Percentiles rank a stretch among this genome's conserved stretches.
phyloP scores from a whole-genome alignment of 2,888 invertebrate species.

The Drosophila dives region DNA sequence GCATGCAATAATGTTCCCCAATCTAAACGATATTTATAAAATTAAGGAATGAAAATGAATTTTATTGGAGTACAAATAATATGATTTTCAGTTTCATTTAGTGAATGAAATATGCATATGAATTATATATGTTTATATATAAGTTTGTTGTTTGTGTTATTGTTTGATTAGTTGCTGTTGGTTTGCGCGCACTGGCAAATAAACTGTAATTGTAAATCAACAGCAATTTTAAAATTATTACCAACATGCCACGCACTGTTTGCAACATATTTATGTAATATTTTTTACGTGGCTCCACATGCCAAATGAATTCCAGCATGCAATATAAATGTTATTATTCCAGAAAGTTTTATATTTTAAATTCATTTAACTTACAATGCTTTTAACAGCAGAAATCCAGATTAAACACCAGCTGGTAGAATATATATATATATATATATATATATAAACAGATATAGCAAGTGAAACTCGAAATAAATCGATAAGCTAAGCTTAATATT shows the following conservation, averaged over 20 bases:
- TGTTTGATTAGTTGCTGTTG: slow-evolving; percentile 14
- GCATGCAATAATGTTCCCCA: neutral
- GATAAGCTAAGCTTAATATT: neutral
- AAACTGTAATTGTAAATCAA: slow-evolving; percentile 81
- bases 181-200: slow-evolving; percentile 38
- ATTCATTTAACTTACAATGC: neutral
- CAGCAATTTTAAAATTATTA: slow-evolving; percentile 78
- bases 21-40: neutral
- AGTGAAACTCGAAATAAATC: neutral
- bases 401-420: neutral
- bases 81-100: neutral
- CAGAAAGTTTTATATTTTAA: slow-evolving; percentile 29
- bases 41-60: neutral
- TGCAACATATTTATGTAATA: slow-evolving; percentile 64
- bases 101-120: neutral
- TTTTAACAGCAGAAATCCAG: neutral
- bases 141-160: slow-evolving; percentile 4
- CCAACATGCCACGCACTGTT: slow-evolving; percentile 53
- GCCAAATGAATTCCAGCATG: slow-evolving; percentile 48
- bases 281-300: slow-evolving; percentile 18
- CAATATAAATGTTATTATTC: slow-evolving; percentile 59
- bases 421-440: neutral
- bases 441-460: neutral
- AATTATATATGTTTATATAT: neutral
- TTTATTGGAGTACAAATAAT: neutral